phyloP scores from a whole-genome alignment of 2,888 invertebrate genomes.

The Philereme vetulata region DNA sequence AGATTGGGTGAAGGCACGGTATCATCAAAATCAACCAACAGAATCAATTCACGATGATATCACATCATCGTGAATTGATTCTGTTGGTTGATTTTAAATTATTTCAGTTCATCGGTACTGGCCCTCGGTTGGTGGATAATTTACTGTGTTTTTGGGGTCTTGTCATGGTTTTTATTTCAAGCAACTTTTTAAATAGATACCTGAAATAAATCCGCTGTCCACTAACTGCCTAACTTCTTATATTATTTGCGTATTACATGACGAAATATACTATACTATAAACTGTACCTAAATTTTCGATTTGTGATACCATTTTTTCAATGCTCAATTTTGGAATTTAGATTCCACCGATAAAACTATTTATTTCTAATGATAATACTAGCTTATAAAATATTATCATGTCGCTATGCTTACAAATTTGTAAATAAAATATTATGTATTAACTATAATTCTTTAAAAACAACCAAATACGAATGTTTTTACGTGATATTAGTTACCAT shows the following conservation, averaged over 20 bases:
- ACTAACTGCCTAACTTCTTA: not conserved
- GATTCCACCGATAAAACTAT: slow-evolving; percentile 63
- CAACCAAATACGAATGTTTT: slow-evolving; percentile 54
- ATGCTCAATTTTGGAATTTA: slow-evolving; percentile 41
- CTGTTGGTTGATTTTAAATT: not conserved
- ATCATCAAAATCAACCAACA: not conserved
- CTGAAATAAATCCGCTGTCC: not conserved
- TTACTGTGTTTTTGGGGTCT: not conserved
- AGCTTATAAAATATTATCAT: slow-evolving; percentile 26
- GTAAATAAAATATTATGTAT: slow-evolving; percentile 22
- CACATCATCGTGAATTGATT: not conserved
- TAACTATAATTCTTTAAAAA: slow-evolving; percentile 43
- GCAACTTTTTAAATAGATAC: not conserved
- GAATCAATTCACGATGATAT: not conserved
- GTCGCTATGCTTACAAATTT: slow-evolving; percentile 19
- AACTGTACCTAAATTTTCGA: not conserved
- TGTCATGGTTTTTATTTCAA: not conserved
- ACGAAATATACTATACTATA: not conserved
- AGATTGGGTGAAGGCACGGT: not conserved
- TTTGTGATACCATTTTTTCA: not conserved
- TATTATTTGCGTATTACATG: not conserved
- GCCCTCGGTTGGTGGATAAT: not conserved
- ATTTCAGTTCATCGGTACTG: not conserved
- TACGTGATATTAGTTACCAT: slow-evolving; percentile 82
- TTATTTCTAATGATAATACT: slow-evolving; percentile 58